Evolutionary conservation across 2,113 vertebrate genomes (phyloP).

Genomic region (Etia nguti): DNA sequence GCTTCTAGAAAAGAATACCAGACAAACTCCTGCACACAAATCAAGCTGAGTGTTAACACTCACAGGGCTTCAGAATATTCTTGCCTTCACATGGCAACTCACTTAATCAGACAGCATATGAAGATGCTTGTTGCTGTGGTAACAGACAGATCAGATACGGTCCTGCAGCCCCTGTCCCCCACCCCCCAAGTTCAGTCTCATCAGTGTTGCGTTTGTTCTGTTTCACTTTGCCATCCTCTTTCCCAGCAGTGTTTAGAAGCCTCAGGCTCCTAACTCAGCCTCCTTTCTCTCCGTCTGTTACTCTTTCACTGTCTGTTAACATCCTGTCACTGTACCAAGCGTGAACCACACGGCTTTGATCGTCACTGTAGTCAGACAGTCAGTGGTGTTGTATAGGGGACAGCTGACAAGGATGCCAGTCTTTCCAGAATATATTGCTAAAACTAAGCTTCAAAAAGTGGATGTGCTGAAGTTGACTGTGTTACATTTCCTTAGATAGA

Average conservation of each 20-base stretch:
- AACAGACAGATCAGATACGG: constrained; percentile 37
- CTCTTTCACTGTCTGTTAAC: neutral
- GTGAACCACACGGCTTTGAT: neutral
- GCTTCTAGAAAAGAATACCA: neutral
- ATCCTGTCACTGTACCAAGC: neutral
- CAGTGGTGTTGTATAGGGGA: neutral
- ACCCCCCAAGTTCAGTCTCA: constrained; percentile 52
- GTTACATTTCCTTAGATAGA: neutral
- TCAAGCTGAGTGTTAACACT: neutral
- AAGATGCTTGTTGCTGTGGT: constrained; percentile 41
- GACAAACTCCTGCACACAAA: neutral
- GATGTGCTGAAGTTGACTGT: neutral
- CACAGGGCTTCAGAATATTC: neutral
- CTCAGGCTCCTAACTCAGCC: neutral
- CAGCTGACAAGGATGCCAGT: neutral
- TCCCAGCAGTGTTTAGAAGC: neutral
- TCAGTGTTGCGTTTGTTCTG: constrained; percentile 7
- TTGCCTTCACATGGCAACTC: neutral
- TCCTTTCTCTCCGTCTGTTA: neutral
- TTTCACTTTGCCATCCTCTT: neutral
- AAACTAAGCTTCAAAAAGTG: neutral
- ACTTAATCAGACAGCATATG: constrained; percentile 19
- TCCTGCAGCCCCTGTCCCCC: neutral
- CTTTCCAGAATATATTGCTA: neutral
- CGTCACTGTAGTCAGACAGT: neutral